Evolutionary conservation across 2,888 invertebrate genomes (phyloP).

Genomic region (Odontomyia ornata): DNA sequence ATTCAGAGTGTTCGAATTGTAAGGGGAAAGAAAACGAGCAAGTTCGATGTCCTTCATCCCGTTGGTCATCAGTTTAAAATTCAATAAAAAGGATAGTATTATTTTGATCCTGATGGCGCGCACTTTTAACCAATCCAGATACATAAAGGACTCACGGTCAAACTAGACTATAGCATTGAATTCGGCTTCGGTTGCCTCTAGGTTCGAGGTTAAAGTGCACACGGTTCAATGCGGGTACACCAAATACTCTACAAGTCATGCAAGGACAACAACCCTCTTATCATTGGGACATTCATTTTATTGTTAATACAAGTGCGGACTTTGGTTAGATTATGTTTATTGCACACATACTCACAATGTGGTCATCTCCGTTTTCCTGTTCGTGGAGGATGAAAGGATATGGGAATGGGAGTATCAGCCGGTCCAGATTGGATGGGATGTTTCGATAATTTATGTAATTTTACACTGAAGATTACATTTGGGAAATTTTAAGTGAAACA

Average conservation of each 20-base stretch:
- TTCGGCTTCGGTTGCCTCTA: neutral
- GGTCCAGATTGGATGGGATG: too few species aligned
- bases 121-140: neutral
- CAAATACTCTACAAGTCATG: neutral
- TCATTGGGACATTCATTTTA: conserved; percentile 28
- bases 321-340: conserved; percentile 41
- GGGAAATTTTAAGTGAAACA: too few species aligned
- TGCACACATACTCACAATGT: conserved; percentile 9
- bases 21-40: neutral
- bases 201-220: neutral
- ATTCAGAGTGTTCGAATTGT: too few species aligned
- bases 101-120: conserved; percentile 5
- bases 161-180: neutral
- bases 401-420: too few species aligned
- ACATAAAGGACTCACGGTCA: neutral
- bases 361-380: conserved; percentile 12
- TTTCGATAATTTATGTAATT: too few species aligned
- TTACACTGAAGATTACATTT: too few species aligned
- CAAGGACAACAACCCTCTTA: conserved; percentile 31
- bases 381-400: neutral
- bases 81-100: conserved; percentile 35
- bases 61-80: conserved; percentile 4
- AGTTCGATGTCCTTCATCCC: neutral
- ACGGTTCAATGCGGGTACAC: neutral
- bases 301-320: conserved; percentile 40